A percentile compares a stretch with the other conserved stretches of the same genome.
phyloP scores from a whole-genome alignment of 2,888 invertebrate species.

The Drosophila emarginata region DNA sequence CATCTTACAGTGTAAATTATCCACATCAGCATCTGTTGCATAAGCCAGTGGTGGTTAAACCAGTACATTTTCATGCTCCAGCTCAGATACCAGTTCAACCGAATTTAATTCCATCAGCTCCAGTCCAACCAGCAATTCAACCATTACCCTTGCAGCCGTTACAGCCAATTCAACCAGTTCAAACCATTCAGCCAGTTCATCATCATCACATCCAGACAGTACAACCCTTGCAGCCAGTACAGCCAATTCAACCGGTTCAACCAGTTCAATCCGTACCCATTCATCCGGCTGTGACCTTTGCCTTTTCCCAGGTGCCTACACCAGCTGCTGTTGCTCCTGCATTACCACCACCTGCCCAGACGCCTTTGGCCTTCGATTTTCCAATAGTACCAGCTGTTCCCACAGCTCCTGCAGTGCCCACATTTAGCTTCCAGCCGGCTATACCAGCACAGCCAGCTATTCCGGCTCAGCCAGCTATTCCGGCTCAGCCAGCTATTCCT shows the following conservation, averaged over 20 bases:
- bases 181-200: constrained; percentile 34
- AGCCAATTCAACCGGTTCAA: constrained; percentile 35
- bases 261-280: constrained; percentile 41
- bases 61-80: constrained; percentile 56
- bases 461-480: constrained; percentile 47
- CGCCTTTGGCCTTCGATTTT: constrained; percentile 41
- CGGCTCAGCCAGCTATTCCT: constrained; percentile 36
- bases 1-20: constrained; percentile 80
- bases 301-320: constrained; percentile 35
- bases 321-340: constrained; percentile 45
- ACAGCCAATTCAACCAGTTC: constrained; percentile 27
- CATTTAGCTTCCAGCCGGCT: constrained; percentile 54
- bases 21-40: constrained; percentile 74
- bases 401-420: constrained; percentile 53
- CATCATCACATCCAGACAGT: constrained; percentile 32
- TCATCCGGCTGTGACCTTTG: constrained; percentile 31
- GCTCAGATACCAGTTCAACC: constrained; percentile 51
- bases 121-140: neutral
- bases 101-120: constrained; percentile 39
- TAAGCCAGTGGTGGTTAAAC: constrained; percentile 58
- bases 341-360: constrained; percentile 25
- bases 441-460: constrained; percentile 33
- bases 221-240: constrained; percentile 32
- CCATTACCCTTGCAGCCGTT: constrained; percentile 22
- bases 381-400: constrained; percentile 40